Percentiles rank a stretch among this genome's conserved stretches.
phyloP scores from a whole-genome alignment of 2,113 vertebrate genomes.

The Pandion haliaetus region DNA sequence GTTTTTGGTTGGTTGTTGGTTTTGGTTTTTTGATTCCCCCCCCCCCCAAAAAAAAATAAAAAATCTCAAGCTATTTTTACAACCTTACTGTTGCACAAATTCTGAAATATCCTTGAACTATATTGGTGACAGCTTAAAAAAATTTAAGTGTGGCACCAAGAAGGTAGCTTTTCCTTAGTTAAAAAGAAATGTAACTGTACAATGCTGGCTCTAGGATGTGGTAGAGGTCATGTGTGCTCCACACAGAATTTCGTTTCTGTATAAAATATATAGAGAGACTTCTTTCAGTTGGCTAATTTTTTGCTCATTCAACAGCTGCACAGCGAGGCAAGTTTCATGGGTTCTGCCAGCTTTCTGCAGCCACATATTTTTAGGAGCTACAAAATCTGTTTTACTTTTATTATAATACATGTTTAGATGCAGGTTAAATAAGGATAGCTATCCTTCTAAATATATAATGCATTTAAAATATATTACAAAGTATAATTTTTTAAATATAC shows the following conservation, averaged over 20 bases:
- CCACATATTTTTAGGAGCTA: neutral
- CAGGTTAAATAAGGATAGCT: neutral
- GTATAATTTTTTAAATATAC: neutral
- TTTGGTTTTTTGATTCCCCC: too few relatives aligned
- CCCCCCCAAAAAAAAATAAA: neutral
- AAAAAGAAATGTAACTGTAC: neutral
- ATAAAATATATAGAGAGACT: neutral
- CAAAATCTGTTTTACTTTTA: neutral
- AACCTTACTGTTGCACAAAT: neutral
- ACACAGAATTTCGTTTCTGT: neutral
- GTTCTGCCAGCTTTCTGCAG: neutral
- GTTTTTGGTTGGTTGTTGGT: neutral
- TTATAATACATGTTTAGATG: neutral
- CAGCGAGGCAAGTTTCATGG: neutral
- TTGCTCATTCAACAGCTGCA: neutral
- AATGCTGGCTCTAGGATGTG: neutral
- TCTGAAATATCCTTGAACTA: neutral
- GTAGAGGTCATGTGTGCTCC: neutral
- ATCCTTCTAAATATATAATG: neutral
- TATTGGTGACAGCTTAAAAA: neutral
- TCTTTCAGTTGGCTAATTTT: neutral
- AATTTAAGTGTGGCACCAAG: rapidly evolving
- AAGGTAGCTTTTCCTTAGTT: neutral
- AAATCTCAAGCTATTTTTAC: neutral
- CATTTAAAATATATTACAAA: neutral